A percentile compares a stretch with the other conserved stretches of the same genome.
These are phyloP conservation scores for Cyprinella venusta DNA, from an alignment of 2,797 vertebrate species.

Conservation along the genomic window DNA sequence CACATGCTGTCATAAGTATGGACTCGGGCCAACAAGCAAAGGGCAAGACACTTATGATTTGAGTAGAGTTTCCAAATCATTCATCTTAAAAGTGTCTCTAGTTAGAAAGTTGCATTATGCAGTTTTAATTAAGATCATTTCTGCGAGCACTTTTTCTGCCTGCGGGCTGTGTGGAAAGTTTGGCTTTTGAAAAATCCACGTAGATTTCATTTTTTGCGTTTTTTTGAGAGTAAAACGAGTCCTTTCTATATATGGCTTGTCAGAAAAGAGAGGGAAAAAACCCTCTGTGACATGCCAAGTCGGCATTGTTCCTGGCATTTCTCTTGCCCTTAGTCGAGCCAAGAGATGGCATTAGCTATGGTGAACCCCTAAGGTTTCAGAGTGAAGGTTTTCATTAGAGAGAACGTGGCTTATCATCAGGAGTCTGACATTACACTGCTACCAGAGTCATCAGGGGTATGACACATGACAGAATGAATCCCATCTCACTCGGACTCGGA, in stretches of 20 bases:
- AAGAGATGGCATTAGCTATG: slow-evolving; percentile 41
- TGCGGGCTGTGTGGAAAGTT: slow-evolving; percentile 45
- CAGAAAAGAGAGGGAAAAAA: slow-evolving; percentile 45
- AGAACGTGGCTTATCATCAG: slow-evolving; percentile 60
- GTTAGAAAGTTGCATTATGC: slow-evolving; percentile 40
- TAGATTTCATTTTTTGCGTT: no score
- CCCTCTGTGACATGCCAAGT: slow-evolving; percentile 58
- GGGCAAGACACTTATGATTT: not conserved
- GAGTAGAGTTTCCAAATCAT: slow-evolving; percentile 11
- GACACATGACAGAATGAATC: slow-evolving; percentile 65
- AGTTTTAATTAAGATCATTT: slow-evolving; percentile 55
- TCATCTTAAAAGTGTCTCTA: slow-evolving; percentile 18
- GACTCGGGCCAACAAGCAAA: not conserved
- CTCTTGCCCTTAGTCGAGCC: slow-evolving; percentile 44
- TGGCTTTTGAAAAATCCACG: slow-evolving; percentile 30
- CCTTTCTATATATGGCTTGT: slow-evolving; percentile 45
- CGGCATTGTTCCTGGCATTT: slow-evolving; percentile 60
- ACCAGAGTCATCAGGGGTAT: slow-evolving; percentile 64
- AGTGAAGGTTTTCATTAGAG: slow-evolving; percentile 76
- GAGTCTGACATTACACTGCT: slow-evolving; percentile 28
- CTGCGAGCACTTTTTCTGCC: slow-evolving; percentile 27
- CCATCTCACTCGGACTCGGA: slow-evolving; percentile 26
- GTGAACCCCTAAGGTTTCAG: slow-evolving; percentile 59
- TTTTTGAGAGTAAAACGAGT: slow-evolving; percentile 28
- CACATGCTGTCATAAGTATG: not conserved